Evolutionary conservation across 2,888 invertebrate species (phyloP).

Genomic region (Plemyria rubiginata): DNA sequence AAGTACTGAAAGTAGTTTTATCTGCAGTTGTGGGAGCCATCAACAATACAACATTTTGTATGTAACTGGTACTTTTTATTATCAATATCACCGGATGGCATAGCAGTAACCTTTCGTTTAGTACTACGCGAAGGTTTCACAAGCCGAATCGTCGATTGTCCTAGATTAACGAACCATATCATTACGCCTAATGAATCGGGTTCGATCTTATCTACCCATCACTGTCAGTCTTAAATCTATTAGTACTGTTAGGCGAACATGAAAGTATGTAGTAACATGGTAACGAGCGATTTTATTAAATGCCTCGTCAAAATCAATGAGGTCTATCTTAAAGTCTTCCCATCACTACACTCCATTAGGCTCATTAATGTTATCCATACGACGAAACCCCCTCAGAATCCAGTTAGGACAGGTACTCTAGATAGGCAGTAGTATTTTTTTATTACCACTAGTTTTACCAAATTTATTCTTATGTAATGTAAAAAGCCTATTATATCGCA

Average conservation of each 20-base stretch:
- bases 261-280: constrained; percentile 23
- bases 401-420: too few relatives aligned
- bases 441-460: too few relatives aligned
- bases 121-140: constrained; percentile 60
- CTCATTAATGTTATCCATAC: neutral
- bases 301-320: constrained; percentile 39
- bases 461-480: too few relatives aligned
- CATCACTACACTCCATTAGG: constrained; percentile 4
- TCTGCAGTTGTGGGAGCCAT: constrained; percentile 1
- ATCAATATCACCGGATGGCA: constrained; percentile 62
- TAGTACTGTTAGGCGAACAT: constrained; percentile 48
- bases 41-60: constrained; percentile 27
- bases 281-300: constrained; percentile 36
- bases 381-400: neutral
- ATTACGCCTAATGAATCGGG: constrained; percentile 78
- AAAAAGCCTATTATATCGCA: neutral
- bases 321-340: constrained; percentile 14
- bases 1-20: neutral
- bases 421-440: too few relatives aligned
- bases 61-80: constrained; percentile 48
- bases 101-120: constrained; percentile 56
- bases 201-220: constrained; percentile 76
- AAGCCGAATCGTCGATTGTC: constrained; percentile 74
- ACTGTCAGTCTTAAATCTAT: constrained; percentile 76
- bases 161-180: constrained; percentile 81